Percentiles rank a stretch among this genome's conserved stretches.
Evolutionary conservation across 2,797 vertebrate species (phyloP).

Genomic region (Allobates femoralis): DNA sequence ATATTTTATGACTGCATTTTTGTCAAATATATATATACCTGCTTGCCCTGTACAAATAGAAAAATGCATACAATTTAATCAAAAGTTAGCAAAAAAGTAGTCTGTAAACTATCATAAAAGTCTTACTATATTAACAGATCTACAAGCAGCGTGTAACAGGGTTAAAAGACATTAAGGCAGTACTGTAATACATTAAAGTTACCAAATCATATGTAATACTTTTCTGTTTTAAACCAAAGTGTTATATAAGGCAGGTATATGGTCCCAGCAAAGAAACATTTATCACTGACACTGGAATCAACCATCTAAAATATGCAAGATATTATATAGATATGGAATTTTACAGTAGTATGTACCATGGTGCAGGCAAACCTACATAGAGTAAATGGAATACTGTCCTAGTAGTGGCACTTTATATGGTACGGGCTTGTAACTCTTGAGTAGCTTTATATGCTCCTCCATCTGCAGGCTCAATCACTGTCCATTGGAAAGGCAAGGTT

Average conservation of each 20-base stretch:
- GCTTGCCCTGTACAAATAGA: slow-evolving; percentile 94
- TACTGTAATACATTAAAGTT: slow-evolving; percentile 79
- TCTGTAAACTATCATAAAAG: slow-evolving; percentile 85
- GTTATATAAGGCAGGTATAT: slow-evolving; percentile 86
- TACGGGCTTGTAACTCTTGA: slow-evolving; percentile 64
- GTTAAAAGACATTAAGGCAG: slow-evolving; percentile 82
- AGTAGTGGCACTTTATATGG: slow-evolving; percentile 82
- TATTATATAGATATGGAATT: slow-evolving; percentile 74
- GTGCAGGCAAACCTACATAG: slow-evolving; percentile 81
- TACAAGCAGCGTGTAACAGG: slow-evolving; percentile 85
- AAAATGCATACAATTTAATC: slow-evolving; percentile 89
- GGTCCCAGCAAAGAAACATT: slow-evolving; percentile 81
- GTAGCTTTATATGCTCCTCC: slow-evolving; percentile 17
- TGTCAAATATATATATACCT: slow-evolving; percentile 89
- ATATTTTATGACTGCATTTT: slow-evolving; percentile 89
- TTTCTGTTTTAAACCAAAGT: slow-evolving; percentile 73
- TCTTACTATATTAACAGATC: slow-evolving; percentile 83
- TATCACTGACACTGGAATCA: slow-evolving; percentile 82
- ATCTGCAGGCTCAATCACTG: slow-evolving; percentile 25
- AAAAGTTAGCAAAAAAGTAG: slow-evolving; percentile 84
- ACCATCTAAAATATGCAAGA: slow-evolving; percentile 70
- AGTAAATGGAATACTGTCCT: slow-evolving; percentile 74
- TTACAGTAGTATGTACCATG: slow-evolving; percentile 76
- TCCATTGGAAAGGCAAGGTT: slow-evolving; percentile 35
- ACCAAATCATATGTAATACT: slow-evolving; percentile 84